Evolutionary conservation across 1,140 invertebrate species (phyloP).

Genomic region (Drosophila elegans): DNA sequence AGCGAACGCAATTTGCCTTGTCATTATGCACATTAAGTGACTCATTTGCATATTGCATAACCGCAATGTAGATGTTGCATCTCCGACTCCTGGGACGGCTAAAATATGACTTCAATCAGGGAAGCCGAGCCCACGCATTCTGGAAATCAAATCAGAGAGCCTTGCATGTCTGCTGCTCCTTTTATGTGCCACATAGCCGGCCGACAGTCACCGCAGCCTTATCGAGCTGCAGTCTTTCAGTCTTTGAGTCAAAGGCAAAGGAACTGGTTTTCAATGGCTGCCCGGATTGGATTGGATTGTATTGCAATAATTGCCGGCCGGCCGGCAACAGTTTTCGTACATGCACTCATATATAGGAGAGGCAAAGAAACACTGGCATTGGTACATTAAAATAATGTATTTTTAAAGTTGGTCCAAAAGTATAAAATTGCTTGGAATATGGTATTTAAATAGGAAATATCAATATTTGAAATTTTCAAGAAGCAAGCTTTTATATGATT

Average conservation of each 20-base stretch:
- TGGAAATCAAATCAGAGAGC: slow-evolving; percentile 9
- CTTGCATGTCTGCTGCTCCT: slow-evolving; percentile 30
- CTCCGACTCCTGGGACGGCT: slow-evolving; percentile 22
- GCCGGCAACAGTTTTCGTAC: slow-evolving; percentile 39
- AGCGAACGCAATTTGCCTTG: slow-evolving; percentile 28
- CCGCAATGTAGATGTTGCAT: slow-evolving; percentile 24
- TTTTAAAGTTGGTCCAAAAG: no score
- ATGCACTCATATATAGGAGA: background rate
- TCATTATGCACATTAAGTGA: slow-evolving; percentile 44
- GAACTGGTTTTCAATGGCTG: slow-evolving; percentile 46
- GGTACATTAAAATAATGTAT: background rate
- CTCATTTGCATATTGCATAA: slow-evolving; percentile 57
- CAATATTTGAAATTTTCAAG: no score
- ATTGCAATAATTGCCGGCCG: slow-evolving; percentile 32
- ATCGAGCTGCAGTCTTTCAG: slow-evolving; percentile 35
- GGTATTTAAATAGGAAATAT: no score
- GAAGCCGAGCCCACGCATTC: slow-evolving; percentile 43
- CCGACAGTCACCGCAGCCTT: slow-evolving; percentile 7
- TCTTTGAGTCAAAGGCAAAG: slow-evolving; percentile 7
- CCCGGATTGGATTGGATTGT: slow-evolving; percentile 29
- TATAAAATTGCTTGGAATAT: no score
- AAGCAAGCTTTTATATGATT: no score
- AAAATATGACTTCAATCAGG: slow-evolving; percentile 47
- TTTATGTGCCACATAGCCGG: slow-evolving; percentile 3
- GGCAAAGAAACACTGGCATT: background rate